Evolutionary conservation across 2,888 invertebrate genomes (phyloP).

Genomic region (Tubulanus polymorphus): DNA sequence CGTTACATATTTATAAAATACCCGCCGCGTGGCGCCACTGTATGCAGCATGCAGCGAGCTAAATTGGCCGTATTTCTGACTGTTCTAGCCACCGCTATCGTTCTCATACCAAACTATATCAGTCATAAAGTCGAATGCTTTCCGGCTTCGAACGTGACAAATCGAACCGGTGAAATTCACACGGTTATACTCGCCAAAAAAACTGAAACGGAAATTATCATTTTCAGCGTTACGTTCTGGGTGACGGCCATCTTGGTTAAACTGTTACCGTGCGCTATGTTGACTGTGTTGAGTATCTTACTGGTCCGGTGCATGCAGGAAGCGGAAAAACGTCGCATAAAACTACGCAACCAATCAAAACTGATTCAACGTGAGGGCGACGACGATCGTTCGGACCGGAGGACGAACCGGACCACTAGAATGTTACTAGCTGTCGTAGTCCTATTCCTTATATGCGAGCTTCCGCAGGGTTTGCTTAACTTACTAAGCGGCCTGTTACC

Average conservation of each 20-base stretch:
- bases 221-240: conserved; percentile 73
- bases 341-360: conserved; percentile 26
- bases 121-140: conserved; percentile 60
- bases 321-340: conserved; percentile 41
- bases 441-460: conserved; percentile 84
- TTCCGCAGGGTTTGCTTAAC: conserved; percentile 73
- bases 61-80: conserved; percentile 70
- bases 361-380: conserved; percentile 25
- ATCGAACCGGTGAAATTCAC: no score
- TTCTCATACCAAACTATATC: conserved; percentile 49
- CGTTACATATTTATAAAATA: conserved; percentile 62
- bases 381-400: conserved; percentile 34
- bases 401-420: conserved; percentile 72
- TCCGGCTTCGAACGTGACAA: neutral
- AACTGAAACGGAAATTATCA: conserved; percentile 28
- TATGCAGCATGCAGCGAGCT: conserved; percentile 79
- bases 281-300: conserved; percentile 65
- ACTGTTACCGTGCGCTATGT: conserved; percentile 80
- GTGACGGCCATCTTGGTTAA: conserved; percentile 90
- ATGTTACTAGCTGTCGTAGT: conserved; percentile 84
- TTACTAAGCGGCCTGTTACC: conserved; percentile 75
- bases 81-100: conserved; percentile 37
- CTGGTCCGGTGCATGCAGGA: conserved; percentile 53
- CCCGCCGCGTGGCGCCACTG: conserved; percentile 74
- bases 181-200: conserved; percentile 58